Evolutionary conservation across 2,113 vertebrate species (phyloP).

Genomic region (Oophaga pumilio): DNA sequence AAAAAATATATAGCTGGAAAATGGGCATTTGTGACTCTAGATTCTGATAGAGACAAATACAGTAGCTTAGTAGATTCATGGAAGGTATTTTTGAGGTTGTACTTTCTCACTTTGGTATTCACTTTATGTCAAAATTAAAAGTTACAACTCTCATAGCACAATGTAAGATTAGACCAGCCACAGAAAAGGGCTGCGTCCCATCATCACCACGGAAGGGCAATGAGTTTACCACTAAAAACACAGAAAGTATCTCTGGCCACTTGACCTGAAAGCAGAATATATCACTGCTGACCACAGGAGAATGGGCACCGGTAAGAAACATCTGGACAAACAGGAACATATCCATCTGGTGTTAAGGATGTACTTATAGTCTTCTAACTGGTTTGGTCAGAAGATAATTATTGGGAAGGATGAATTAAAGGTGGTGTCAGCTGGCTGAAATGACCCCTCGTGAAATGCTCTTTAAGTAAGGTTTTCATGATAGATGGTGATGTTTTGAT

Average conservation of each 20-base stretch:
- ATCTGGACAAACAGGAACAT: background rate
- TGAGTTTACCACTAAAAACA: background rate
- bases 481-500: no score
- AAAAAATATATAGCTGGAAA: conserved; percentile 7
- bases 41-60: conserved; percentile 5
- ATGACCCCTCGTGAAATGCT: background rate
- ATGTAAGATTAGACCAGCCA: background rate
- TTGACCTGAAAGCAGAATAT: background rate
- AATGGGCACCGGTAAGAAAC: background rate
- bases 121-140: background rate
- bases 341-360: background rate
- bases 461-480: background rate
- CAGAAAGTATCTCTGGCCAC: background rate
- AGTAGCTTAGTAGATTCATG: background rate
- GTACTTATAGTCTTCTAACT: background rate
- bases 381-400: background rate
- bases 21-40: background rate
- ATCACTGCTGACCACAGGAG: background rate
- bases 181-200: background rate
- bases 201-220: background rate
- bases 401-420: background rate
- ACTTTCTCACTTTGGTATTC: background rate
- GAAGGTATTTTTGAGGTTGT: background rate
- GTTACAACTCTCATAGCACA: background rate
- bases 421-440: background rate